Evolutionary conservation across 2,797 vertebrate species (phyloP).

Genomic region (Liasis olivaceus): DNA sequence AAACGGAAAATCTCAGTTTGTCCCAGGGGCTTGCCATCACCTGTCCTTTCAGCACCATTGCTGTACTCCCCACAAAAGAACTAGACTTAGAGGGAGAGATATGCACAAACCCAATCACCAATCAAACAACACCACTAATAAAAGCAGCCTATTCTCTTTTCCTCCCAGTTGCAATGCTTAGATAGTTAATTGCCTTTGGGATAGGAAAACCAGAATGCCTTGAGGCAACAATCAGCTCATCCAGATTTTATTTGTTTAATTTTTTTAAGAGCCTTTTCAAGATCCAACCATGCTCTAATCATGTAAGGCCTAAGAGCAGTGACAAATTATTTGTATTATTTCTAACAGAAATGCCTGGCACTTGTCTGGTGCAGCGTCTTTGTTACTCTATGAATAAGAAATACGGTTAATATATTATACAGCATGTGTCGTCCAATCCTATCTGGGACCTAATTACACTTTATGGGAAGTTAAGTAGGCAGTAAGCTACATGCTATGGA

Average conservation of each 20-base stretch:
- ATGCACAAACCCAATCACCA: not conserved
- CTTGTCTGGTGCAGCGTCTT: slow-evolving; percentile 59
- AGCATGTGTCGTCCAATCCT: slow-evolving; percentile 62
- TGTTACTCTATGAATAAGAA: slow-evolving; percentile 68
- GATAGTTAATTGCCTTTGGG: slow-evolving; percentile 54
- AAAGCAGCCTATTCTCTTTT: slow-evolving; percentile 42
- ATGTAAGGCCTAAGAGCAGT: slow-evolving; percentile 49
- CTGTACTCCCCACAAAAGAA: not conserved
- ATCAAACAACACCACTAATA: slow-evolving; percentile 36
- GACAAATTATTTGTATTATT: slow-evolving; percentile 72
- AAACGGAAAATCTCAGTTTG: too few species aligned
- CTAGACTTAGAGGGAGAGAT: not conserved
- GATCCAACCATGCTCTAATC: slow-evolving; percentile 55
- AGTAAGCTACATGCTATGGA: slow-evolving; percentile 60
- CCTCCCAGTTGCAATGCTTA: slow-evolving; percentile 42
- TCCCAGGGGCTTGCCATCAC: too few species aligned
- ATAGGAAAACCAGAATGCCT: slow-evolving; percentile 49
- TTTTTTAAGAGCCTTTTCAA: slow-evolving; percentile 55
- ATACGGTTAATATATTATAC: slow-evolving; percentile 65
- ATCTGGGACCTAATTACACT: slow-evolving; percentile 65
- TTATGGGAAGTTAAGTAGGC: slow-evolving; percentile 67
- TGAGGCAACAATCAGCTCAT: slow-evolving; percentile 54
- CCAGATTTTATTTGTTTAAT: slow-evolving; percentile 63
- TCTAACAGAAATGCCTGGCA: slow-evolving; percentile 61
- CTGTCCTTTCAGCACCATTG: not conserved